These are phyloP conservation scores for Hydrolagus affinis DNA, from an alignment of 2,113 vertebrate genomes.

Conservation along the genomic window DNA sequence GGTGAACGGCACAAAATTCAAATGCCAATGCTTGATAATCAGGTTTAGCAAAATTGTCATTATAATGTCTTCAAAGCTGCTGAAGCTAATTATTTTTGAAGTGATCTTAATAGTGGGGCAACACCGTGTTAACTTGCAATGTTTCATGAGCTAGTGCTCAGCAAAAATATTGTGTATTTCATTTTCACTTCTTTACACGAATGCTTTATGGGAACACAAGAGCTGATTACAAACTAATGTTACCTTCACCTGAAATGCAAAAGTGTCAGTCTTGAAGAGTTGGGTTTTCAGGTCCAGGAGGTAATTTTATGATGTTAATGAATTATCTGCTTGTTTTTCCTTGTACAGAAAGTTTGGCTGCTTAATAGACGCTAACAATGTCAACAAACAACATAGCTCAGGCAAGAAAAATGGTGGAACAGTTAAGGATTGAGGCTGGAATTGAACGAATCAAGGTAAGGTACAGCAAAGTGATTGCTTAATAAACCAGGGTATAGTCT, in stretches of 20 bases:
- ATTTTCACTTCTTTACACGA: too few species aligned
- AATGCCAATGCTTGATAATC: background rate
- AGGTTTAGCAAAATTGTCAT: background rate
- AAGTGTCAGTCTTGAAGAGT: too few species aligned
- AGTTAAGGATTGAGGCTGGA: conserved; percentile 88
- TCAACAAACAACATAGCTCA: conserved; percentile 90
- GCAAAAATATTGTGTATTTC: too few species aligned
- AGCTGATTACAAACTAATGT: too few species aligned
- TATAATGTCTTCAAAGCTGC: background rate
- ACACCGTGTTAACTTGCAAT: too few species aligned
- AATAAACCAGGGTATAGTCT: background rate
- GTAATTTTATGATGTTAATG: conserved; percentile 1
- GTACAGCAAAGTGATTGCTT: background rate
- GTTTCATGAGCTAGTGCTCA: too few species aligned
- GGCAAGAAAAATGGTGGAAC: conserved; percentile 92
- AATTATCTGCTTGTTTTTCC: conserved; percentile 14
- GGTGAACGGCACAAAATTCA: background rate
- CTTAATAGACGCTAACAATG: conserved; percentile 55
- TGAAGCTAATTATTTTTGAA: background rate
- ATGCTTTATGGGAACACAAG: too few species aligned
- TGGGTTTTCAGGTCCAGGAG: too few species aligned
- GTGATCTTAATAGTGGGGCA: background rate
- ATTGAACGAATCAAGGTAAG: conserved; percentile 85
- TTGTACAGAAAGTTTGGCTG: conserved; percentile 13
- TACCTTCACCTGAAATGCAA: too few species aligned